Evolutionary conservation across 2,113 vertebrate genomes (phyloP).

Genomic region (Festucalex cinctus): DNA sequence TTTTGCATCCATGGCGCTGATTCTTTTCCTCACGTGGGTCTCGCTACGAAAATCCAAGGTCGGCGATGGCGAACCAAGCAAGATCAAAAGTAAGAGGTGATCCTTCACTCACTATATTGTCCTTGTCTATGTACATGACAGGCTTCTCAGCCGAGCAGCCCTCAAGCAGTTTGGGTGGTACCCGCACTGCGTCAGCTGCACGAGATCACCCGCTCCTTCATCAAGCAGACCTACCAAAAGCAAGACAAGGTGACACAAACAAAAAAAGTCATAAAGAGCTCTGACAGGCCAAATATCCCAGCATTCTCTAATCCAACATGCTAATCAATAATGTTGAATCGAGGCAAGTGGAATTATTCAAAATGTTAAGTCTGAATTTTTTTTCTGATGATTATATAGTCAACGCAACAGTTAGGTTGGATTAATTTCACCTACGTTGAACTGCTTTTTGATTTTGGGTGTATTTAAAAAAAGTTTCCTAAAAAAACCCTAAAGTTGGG

Average conservation of each 20-base stretch:
- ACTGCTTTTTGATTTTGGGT: no score
- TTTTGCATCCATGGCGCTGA: constrained; percentile 42
- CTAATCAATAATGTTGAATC: no score
- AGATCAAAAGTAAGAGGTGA: constrained; percentile 10
- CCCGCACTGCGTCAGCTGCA: constrained; percentile 95
- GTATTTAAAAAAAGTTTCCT: no score
- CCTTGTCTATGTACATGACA: constrained; percentile 44
- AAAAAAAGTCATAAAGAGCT: background rate
- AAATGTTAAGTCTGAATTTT: no score
- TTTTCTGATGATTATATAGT: no score
- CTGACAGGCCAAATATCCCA: no score
- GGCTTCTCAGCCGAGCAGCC: constrained; percentile 92
- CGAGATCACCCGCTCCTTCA: constrained; percentile 96
- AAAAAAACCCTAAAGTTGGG: no score
- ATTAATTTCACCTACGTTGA: no score
- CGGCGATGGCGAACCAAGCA: constrained; percentile 10
- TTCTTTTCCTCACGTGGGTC: constrained; percentile 2
- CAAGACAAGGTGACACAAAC: constrained; percentile 90
- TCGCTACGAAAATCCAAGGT: constrained; percentile 6
- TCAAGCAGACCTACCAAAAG: constrained; percentile 98
- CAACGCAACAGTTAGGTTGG: no score
- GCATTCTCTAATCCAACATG: no score
- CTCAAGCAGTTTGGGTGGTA: constrained; percentile 95
- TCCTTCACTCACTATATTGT: background rate
- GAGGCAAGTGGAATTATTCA: no score